These are phyloP conservation scores for Danio albolineatus DNA, from an alignment of 2,797 vertebrate species.

Conservation along the genomic window DNA sequence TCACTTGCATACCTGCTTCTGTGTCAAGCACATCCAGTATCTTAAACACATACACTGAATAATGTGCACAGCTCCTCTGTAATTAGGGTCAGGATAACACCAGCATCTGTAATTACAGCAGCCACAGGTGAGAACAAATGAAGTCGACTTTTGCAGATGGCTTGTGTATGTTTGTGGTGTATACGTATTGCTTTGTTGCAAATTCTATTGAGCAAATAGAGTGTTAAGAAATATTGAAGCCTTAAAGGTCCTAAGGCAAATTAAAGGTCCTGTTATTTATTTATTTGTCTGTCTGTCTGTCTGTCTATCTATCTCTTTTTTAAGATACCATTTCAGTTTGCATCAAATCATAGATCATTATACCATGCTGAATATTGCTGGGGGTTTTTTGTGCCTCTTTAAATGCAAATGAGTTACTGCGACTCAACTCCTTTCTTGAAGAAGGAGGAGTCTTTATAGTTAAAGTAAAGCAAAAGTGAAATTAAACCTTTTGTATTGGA, in stretches of 20 bases:
- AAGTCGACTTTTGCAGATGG: background rate
- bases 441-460: too few relatives aligned
- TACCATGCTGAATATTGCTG: too few relatives aligned
- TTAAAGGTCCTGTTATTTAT: background rate
- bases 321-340: too few relatives aligned
- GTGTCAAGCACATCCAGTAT: conserved; percentile 1
- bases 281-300: too few relatives aligned
- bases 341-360: too few relatives aligned
- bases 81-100: conserved; percentile 55
- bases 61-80: conserved; percentile 33
- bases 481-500: too few relatives aligned
- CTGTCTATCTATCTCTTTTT: too few relatives aligned
- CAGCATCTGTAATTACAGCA: conserved; percentile 60
- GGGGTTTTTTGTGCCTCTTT: too few relatives aligned
- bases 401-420: too few relatives aligned
- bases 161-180: background rate
- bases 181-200: background rate
- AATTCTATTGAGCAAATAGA: background rate
- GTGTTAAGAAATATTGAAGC: background rate
- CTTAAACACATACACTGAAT: conserved; percentile 34
- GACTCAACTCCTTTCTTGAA: too few relatives aligned
- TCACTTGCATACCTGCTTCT: conserved; percentile 21
- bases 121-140: conserved; percentile 45
- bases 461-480: too few relatives aligned
- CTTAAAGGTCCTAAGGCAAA: too few relatives aligned